A percentile compares a stretch with the other conserved stretches of the same genome.
Conservation (phyloP, 2,113 vertebrate species). For the Melanotaenia duboulayi region DNA sequence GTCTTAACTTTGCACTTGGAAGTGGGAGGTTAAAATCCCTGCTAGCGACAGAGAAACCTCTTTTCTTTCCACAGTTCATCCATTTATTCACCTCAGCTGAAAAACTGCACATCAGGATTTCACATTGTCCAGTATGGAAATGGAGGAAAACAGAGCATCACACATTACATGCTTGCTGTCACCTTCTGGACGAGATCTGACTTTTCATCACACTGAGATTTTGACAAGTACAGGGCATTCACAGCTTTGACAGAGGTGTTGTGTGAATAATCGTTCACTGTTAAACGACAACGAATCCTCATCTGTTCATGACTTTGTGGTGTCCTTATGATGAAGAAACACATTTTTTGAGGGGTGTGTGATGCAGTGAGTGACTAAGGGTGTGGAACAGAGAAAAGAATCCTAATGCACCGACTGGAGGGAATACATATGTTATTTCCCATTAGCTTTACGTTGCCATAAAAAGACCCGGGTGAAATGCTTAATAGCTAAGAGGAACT, state of each 20-base stretch:
- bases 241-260: slow-evolving; percentile 48
- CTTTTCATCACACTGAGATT: slow-evolving; percentile 50
- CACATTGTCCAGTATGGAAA: slow-evolving; percentile 7
- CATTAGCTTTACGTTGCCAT: not conserved
- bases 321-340: slow-evolving; percentile 29
- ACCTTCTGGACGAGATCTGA: slow-evolving; percentile 9
- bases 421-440: too few relatives aligned
- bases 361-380: not conserved
- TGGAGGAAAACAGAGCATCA: slow-evolving; percentile 2
- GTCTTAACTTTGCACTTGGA: not conserved
- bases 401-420: too few relatives aligned
- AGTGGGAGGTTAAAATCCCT: not conserved
- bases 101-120: slow-evolving; percentile 28
- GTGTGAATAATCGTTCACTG: slow-evolving; percentile 50
- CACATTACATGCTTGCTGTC: not conserved
- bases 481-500: not conserved
- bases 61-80: slow-evolving; percentile 2
- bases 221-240: slow-evolving; percentile 68
- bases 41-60: not conserved
- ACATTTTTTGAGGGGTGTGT: not conserved
- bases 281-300: slow-evolving; percentile 34
- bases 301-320: slow-evolving; percentile 24
- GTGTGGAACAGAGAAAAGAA: not conserved
- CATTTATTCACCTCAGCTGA: slow-evolving; percentile 6
- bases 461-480: not conserved